A percentile compares a stretch with the other conserved stretches of the same genome.
Evolutionary conservation across 2,888 invertebrate species (phyloP).

Genomic region (Zootermopsis nevadensis): DNA sequence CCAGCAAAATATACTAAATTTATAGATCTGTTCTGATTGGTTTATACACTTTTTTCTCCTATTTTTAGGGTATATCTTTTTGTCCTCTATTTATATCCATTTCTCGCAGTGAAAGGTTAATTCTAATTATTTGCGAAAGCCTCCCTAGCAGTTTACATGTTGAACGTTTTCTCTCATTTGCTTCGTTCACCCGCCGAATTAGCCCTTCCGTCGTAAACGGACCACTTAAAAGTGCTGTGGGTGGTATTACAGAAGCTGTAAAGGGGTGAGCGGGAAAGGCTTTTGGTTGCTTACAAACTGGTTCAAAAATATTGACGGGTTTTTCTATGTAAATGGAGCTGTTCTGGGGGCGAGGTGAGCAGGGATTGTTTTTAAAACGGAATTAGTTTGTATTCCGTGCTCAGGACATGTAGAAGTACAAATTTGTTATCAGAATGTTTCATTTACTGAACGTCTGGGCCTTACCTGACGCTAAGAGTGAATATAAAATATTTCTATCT

Average conservation of each 20-base stretch:
- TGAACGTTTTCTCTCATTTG: background rate
- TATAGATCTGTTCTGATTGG: background rate
- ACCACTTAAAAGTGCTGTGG: slow-evolving; percentile 21
- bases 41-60: background rate
- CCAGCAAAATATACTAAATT: too few species aligned
- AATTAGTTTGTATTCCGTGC: background rate
- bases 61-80: background rate
- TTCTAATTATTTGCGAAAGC: background rate
- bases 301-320: background rate
- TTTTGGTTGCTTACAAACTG: background rate
- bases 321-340: background rate
- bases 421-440: too few species aligned
- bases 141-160: background rate
- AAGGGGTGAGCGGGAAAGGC: background rate
- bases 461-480: too few species aligned
- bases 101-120: background rate
- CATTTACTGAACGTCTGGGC: too few species aligned
- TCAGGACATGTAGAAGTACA: background rate
- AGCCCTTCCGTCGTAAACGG: slow-evolving; percentile 7
- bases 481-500: too few species aligned
- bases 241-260: background rate
- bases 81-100: background rate
- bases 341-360: background rate
- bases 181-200: background rate
- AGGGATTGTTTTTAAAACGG: background rate